Percentiles rank a stretch among this genome's conserved stretches.
phyloP scores from a whole-genome alignment of 2,888 invertebrate species.

The Abrostola triplasia region DNA sequence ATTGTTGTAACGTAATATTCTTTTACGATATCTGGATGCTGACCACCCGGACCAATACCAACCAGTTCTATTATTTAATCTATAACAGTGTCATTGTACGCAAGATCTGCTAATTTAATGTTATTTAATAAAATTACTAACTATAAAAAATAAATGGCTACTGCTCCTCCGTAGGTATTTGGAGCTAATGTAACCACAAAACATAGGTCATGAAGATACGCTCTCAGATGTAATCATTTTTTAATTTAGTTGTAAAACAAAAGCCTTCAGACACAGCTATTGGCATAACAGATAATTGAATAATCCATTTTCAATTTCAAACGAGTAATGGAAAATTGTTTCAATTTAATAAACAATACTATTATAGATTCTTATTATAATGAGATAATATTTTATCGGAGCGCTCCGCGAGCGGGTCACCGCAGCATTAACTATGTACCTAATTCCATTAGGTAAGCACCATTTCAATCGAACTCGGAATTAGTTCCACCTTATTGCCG shows the following conservation, averaged over 20 bases:
- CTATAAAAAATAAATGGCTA: conserved; percentile 26
- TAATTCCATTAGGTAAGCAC: conserved; percentile 71
- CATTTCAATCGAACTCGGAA: conserved; percentile 83
- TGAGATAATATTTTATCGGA: conserved; percentile 56
- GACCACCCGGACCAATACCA: too few relatives aligned
- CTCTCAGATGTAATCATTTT: conserved; percentile 48
- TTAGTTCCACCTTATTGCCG: conserved; percentile 88
- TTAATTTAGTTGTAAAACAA: conserved; percentile 55
- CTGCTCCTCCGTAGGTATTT: conserved; percentile 15
- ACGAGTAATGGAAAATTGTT: conserved; percentile 59
- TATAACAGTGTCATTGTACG: not conserved
- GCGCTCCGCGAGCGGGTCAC: conserved; percentile 45
- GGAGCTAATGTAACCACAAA: conserved; percentile 47
- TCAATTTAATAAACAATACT: conserved; percentile 65
- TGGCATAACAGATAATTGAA: conserved; percentile 62
- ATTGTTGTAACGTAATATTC: too few relatives aligned
- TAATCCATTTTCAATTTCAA: conserved; percentile 63
- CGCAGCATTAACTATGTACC: conserved; percentile 61
- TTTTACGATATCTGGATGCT: not conserved
- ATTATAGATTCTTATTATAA: conserved; percentile 57
- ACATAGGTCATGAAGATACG: conserved; percentile 44
- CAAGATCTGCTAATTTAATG: not conserved
- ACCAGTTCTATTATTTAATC: not conserved
- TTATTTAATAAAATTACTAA: conserved; percentile 2
- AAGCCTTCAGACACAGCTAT: conserved; percentile 47